Conservation (phyloP, 2,888 invertebrate species). For the Sturmia bella region DNA sequence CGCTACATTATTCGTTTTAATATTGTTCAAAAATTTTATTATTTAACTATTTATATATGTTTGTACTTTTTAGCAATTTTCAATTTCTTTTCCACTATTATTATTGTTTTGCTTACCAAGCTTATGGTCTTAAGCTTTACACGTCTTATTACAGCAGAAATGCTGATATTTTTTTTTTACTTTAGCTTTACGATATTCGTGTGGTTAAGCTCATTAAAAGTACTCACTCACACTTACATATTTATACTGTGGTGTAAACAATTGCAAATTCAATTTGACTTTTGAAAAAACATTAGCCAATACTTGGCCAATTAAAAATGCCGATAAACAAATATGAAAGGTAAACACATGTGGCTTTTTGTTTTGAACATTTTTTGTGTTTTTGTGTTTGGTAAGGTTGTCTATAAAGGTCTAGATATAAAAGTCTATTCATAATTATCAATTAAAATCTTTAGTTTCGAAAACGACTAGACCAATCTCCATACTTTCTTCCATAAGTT, state of each 20-base stretch:
- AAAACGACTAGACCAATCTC: too few relatives aligned
- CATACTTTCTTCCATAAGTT: too few relatives aligned
- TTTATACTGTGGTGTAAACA: not conserved
- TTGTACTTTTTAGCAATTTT: not conserved
- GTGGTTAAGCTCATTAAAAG: not conserved
- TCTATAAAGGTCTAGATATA: too few relatives aligned
- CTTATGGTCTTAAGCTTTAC: slow-evolving; percentile 30
- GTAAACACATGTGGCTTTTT: not conserved
- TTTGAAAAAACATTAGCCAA: slow-evolving; percentile 48
- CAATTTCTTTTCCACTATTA: slow-evolving; percentile 23
- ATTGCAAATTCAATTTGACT: slow-evolving; percentile 53
- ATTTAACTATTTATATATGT: slow-evolving; percentile 28
- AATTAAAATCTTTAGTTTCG: too few relatives aligned
- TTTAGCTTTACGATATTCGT: slow-evolving; percentile 16
- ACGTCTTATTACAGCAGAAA: slow-evolving; percentile 57
- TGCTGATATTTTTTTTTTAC: slow-evolving; percentile 1
- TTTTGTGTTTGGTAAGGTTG: too few relatives aligned
- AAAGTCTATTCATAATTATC: too few relatives aligned
- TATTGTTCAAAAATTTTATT: slow-evolving; percentile 17
- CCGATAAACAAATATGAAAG: not conserved
- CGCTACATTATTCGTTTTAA: not conserved
- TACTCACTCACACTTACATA: not conserved
- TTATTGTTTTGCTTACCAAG: not conserved
- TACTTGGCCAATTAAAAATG: slow-evolving; percentile 59
- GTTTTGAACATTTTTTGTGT: not conserved